phyloP scores from a whole-genome alignment of 2,797 vertebrate species.

The Orestias chungarensis region DNA sequence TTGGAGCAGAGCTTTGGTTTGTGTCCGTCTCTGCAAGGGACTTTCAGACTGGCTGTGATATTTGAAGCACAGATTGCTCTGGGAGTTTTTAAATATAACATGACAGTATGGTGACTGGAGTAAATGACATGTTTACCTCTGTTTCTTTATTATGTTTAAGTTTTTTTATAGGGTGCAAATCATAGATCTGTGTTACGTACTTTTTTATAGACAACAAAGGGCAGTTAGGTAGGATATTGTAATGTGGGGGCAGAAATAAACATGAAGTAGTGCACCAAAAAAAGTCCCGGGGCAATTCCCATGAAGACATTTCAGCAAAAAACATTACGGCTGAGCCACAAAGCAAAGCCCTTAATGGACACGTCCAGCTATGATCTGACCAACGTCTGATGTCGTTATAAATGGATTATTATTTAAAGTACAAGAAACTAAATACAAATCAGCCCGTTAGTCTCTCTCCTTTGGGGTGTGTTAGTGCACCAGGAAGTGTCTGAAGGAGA shows the following conservation, averaged over 20 bases:
- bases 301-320: constrained; percentile 6
- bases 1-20: constrained; percentile 8
- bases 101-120: constrained; percentile 46
- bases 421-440: not conserved
- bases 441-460: not conserved
- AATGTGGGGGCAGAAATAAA: constrained; percentile 12
- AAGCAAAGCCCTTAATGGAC: not conserved
- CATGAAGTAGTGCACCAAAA: constrained; percentile 16
- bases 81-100: too few relatives aligned
- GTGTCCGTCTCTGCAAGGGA: constrained; percentile 18
- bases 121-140: constrained; percentile 32
- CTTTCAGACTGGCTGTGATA: constrained; percentile 8
- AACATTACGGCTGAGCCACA: not conserved
- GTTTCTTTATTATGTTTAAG: constrained; percentile 31
- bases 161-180: not conserved
- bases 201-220: constrained; percentile 6
- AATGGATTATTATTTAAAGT: not conserved
- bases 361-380: not conserved
- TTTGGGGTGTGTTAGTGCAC: not conserved
- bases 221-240: constrained; percentile 3
- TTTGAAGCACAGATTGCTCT: constrained; percentile 36
- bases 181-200: not conserved
- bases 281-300: constrained; percentile 19
- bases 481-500: not conserved
- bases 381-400: not conserved